Conservation (phyloP, 2,113 vertebrate genomes). For the Pagrus major region DNA sequence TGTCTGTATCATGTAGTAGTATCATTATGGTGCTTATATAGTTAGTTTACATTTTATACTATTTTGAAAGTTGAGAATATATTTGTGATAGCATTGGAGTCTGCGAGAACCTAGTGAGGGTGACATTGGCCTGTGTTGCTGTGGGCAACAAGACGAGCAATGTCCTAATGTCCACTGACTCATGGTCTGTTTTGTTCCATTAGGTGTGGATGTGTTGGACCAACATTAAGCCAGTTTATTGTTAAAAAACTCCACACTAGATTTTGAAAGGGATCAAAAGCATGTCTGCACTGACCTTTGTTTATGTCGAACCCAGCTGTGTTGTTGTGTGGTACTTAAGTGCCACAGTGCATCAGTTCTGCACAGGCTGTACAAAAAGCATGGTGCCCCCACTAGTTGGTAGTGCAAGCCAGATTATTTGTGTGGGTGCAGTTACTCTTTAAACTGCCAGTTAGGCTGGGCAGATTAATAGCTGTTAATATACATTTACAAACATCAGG, state of each 20-base stretch:
- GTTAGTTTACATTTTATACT: background rate
- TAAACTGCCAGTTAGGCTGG: background rate
- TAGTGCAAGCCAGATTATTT: background rate
- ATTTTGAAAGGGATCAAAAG: background rate
- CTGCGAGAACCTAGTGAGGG: background rate
- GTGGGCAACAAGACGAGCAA: background rate
- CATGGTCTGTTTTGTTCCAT: background rate
- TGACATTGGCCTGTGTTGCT: background rate
- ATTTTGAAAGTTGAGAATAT: background rate
- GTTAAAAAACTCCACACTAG: background rate
- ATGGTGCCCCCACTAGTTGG: background rate
- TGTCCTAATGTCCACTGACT: background rate
- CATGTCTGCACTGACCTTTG: background rate
- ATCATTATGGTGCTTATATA: background rate
- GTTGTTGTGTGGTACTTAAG: background rate
- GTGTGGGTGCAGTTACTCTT: background rate
- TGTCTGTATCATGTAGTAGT: background rate
- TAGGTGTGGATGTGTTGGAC: slow-evolving; percentile 5
- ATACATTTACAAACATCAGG: no score
- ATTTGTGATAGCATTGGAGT: background rate
- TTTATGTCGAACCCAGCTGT: background rate
- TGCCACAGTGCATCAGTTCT: background rate
- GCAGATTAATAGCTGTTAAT: no score
- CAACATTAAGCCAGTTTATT: background rate
- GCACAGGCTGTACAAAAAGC: background rate